phyloP scores from a whole-genome alignment of 2,888 invertebrate species.

The Drosophila mimica region DNA sequence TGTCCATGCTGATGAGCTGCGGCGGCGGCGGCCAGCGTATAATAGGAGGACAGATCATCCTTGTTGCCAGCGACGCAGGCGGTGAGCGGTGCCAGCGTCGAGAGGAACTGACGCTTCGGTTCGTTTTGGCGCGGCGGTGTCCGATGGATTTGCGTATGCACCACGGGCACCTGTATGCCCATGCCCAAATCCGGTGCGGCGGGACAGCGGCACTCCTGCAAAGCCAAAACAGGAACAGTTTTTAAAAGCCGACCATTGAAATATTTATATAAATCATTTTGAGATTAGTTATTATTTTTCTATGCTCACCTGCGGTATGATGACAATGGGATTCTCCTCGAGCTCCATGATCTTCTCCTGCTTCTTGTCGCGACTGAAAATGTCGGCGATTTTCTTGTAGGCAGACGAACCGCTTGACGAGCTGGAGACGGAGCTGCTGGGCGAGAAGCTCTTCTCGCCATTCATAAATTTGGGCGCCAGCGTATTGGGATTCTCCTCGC shows the following conservation, averaged over 20 bases:
- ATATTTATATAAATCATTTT: too few relatives aligned
- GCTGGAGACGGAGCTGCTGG: slow-evolving; percentile 87
- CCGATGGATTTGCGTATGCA: slow-evolving; percentile 85
- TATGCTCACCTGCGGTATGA: slow-evolving; percentile 84
- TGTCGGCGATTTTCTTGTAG: slow-evolving; percentile 87
- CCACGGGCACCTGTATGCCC: slow-evolving; percentile 85
- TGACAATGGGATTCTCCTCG: slow-evolving; percentile 85
- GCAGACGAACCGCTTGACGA: slow-evolving; percentile 88
- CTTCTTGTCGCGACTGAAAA: slow-evolving; percentile 85
- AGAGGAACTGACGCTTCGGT: slow-evolving; percentile 91
- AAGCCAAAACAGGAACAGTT: not conserved
- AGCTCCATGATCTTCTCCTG: slow-evolving; percentile 85
- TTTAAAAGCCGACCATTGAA: too few relatives aligned
- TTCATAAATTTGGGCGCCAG: slow-evolving; percentile 80
- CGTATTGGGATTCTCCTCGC: slow-evolving; percentile 86
- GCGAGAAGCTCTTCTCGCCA: slow-evolving; percentile 88
- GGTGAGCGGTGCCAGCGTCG: slow-evolving; percentile 91
- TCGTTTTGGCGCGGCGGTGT: slow-evolving; percentile 87
- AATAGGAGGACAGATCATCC: slow-evolving; percentile 87
- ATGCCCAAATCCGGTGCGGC: slow-evolving; percentile 87
- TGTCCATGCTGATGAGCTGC: slow-evolving; percentile 85
- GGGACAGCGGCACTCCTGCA: slow-evolving; percentile 84
- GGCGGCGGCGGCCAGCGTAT: slow-evolving; percentile 86
- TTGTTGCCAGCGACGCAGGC: slow-evolving; percentile 90
- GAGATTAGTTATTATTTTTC: too few relatives aligned